phyloP scores from a whole-genome alignment of 2,888 invertebrate genomes.

The Andricus quercusramuli region DNA sequence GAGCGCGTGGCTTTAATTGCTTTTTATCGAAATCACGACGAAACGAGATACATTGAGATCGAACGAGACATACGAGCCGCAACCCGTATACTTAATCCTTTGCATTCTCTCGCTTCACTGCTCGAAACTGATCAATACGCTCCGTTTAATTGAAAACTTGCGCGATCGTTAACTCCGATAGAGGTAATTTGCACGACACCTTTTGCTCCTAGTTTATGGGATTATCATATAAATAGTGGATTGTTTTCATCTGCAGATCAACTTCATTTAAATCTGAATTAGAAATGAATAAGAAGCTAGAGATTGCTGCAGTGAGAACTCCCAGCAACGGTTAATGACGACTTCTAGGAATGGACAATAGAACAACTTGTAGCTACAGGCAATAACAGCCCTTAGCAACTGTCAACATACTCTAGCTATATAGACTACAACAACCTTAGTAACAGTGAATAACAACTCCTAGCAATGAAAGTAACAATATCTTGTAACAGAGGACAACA shows the following conservation, averaged over 20 bases:
- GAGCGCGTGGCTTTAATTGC: constrained; percentile 63
- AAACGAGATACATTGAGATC: constrained; percentile 50
- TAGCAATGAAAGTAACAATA: no score
- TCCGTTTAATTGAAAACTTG: constrained; percentile 21
- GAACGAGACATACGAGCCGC: constrained; percentile 30
- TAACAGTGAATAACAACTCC: no score
- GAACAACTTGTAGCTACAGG: no score
- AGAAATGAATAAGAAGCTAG: no score
- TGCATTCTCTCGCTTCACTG: constrained; percentile 17
- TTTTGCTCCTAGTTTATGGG: background rate
- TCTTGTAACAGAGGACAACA: no score
- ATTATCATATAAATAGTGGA: background rate
- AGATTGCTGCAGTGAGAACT: no score
- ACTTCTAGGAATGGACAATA: no score
- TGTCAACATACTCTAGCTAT: no score
- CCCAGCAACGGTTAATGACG: no score
- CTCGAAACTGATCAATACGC: constrained; percentile 30
- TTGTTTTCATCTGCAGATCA: background rate
- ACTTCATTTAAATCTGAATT: background rate
- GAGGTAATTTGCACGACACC: constrained; percentile 12
- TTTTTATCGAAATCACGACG: constrained; percentile 63
- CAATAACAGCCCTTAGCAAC: no score
- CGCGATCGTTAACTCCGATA: constrained; percentile 28
- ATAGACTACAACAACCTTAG: no score
- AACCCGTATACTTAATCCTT: constrained; percentile 32